phyloP scores from a whole-genome alignment of 1,140 invertebrate species.

The Anastatus disparis region DNA sequence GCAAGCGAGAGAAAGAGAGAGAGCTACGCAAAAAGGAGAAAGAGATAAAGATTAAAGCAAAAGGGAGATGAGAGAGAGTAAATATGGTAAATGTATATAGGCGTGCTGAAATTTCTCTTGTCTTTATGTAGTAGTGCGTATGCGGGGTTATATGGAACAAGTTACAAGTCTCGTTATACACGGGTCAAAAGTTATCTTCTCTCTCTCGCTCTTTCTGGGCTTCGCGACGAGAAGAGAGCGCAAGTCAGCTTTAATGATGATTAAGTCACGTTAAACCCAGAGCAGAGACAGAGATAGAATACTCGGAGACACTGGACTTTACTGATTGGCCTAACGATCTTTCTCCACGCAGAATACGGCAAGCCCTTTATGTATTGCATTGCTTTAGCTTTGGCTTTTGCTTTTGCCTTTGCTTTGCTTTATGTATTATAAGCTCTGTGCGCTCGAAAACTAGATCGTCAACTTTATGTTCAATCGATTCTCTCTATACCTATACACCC shows the following conservation, averaged over 20 bases:
- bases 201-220: too few species aligned
- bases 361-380: too few species aligned
- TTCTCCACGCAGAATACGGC: slow-evolving; percentile 5
- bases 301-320: slow-evolving; percentile 5
- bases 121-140: not conserved
- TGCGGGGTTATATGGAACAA: too few species aligned
- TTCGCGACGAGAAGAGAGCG: too few species aligned
- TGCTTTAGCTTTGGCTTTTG: too few species aligned
- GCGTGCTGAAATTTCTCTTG: too few species aligned
- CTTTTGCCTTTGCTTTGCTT: too few species aligned
- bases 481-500: too few species aligned
- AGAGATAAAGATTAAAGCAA: too few species aligned
- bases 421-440: too few species aligned
- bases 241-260: slow-evolving; percentile 41
- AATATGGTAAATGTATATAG: too few species aligned
- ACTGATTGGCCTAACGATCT: slow-evolving; percentile 24
- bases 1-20: not conserved
- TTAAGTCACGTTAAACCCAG: slow-evolving; percentile 32
- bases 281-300: not conserved
- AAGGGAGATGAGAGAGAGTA: not conserved
- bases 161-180: slow-evolving; percentile 44
- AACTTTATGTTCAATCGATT: not conserved
- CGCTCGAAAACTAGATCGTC: too few species aligned
- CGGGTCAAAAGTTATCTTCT: slow-evolving; percentile 38
- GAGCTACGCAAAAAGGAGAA: not conserved